These are phyloP conservation scores for Hydrozoanthus gracilis DNA, from an alignment of 92 coral and sea anemone species.

Conservation along the genomic window DNA sequence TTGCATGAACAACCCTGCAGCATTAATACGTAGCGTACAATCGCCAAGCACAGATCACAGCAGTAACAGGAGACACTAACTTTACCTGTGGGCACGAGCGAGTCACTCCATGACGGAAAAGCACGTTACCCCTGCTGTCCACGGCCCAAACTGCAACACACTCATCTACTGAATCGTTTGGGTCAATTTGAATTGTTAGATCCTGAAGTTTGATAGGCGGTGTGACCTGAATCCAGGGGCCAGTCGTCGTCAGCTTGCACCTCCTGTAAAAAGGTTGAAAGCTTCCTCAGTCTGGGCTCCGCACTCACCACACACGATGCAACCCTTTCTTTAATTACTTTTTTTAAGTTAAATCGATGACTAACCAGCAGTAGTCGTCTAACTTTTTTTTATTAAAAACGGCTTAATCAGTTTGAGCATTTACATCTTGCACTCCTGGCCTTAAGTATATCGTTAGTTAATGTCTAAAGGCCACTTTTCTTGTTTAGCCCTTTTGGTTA, in stretches of 20 bases:
- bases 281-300: no score
- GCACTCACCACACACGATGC: background rate
- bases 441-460: no score
- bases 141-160: constrained; percentile 92
- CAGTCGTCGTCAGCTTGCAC: constrained; percentile 84
- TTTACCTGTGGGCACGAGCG: constrained; percentile 80
- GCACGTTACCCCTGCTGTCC: constrained; percentile 84
- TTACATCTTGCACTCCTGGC: no score
- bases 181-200: constrained; percentile 83
- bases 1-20: background rate
- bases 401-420: no score
- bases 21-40: no score
- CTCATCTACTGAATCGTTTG: constrained; percentile 51
- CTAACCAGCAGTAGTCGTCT: no score
- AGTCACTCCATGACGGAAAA: constrained; percentile 89
- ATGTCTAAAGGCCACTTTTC: no score
- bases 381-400: no score
- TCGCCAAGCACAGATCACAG: background rate
- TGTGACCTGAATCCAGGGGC: constrained; percentile 90
- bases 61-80: background rate
- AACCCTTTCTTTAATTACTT: no score
- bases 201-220: constrained; percentile 84
- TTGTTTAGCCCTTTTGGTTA: no score
- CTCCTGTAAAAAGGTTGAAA: constrained; percentile 57
- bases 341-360: no score